Conservation (phyloP, 2,113 vertebrate genomes). For the Plotosus lineatus region DNA sequence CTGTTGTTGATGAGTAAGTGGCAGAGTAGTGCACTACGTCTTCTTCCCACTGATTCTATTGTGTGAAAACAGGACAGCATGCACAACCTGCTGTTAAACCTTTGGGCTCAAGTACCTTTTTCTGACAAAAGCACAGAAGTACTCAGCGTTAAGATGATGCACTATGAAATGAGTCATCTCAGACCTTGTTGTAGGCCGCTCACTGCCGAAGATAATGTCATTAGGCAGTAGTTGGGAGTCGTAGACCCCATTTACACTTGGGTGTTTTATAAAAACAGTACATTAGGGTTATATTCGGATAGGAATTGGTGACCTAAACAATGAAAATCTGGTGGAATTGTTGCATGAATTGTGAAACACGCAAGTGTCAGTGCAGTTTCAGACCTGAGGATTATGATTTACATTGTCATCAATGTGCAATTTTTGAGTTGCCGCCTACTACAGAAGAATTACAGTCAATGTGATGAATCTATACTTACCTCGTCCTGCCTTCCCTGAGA, state of each 20-base stretch:
- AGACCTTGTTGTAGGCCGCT: constrained; percentile 2
- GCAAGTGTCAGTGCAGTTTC: not conserved
- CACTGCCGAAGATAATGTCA: not conserved
- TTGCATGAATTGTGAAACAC: not conserved
- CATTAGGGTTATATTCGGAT: not conserved
- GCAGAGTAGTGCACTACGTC: constrained; percentile 26
- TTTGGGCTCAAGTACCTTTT: constrained; percentile 31
- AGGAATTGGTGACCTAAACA: not conserved
- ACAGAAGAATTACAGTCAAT: not conserved
- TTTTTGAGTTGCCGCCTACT: not conserved
- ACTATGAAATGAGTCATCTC: constrained; percentile 34
- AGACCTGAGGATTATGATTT: not conserved
- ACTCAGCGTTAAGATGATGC: constrained; percentile 31
- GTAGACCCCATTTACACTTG: not conserved
- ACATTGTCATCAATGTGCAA: not conserved
- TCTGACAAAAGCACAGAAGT: constrained; percentile 9
- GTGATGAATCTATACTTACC: not conserved
- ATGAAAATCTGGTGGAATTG: not conserved
- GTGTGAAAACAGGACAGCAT: constrained; percentile 29
- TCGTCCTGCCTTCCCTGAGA: too few relatives aligned
- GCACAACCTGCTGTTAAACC: constrained; percentile 7
- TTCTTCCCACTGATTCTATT: constrained; percentile 30
- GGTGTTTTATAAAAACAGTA: not conserved
- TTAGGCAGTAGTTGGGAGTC: not conserved
- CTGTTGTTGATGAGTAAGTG: constrained; percentile 45